A percentile compares a stretch with the other conserved stretches of the same genome.
Evolutionary conservation across 30 jellyfish, hydroid and myxozoan species (phyloP).

Genomic region (Aurelia coerulea): DNA sequence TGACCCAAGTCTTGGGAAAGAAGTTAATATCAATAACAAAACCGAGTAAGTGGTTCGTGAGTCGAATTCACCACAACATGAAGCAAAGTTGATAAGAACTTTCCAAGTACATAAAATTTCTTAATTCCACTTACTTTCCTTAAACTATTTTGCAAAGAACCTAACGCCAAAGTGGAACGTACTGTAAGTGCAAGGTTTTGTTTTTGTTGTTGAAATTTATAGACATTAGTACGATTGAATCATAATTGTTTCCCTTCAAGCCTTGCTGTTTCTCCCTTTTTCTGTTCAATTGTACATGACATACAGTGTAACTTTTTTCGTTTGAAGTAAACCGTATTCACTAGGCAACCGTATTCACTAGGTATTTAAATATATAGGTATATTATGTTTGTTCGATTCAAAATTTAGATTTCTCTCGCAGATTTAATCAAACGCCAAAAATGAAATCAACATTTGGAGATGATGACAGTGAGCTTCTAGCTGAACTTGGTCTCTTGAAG

Average conservation of each 20-base stretch:
- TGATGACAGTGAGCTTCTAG: slow-evolving; percentile 76
- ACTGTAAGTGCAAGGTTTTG: no score
- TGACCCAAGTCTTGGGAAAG: slow-evolving; percentile 33
- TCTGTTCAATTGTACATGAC: no score
- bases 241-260: no score
- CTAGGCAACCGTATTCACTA: no score
- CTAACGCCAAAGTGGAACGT: no score
- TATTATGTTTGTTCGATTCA: not conserved
- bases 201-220: no score
- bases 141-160: no score
- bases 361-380: no score
- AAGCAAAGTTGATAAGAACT: not conserved
- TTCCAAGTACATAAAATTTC: not conserved
- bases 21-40: not conserved
- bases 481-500: slow-evolving; percentile 78
- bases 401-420: not conserved
- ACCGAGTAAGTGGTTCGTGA: slow-evolving; percentile 14
- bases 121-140: not conserved
- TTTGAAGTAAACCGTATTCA: not conserved
- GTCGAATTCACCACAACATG: no score
- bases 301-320: no score
- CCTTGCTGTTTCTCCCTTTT: no score
- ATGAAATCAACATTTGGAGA: slow-evolving; percentile 31
- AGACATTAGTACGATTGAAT: no score
- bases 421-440: slow-evolving; percentile 21